Conservation (phyloP, 2,113 vertebrate genomes). For the Eulemur macaco region DNA sequence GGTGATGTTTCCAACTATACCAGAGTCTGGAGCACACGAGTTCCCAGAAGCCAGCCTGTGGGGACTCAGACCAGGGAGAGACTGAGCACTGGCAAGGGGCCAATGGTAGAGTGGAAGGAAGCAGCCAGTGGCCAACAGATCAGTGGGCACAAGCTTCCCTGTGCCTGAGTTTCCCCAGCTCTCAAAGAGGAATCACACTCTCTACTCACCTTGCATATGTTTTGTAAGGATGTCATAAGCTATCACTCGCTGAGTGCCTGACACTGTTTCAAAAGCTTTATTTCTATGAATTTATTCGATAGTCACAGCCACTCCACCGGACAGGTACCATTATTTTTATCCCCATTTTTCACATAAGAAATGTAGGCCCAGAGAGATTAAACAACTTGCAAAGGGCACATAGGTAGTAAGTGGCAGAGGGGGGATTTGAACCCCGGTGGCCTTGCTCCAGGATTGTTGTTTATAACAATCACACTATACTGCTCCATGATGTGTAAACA, state of each 20-base stretch:
- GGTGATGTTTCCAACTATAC: neutral
- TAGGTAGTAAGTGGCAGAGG: neutral
- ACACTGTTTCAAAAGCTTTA: neutral
- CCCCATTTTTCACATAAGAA: neutral
- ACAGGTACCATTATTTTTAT: neutral
- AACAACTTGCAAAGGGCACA: neutral
- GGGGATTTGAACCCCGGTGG: neutral
- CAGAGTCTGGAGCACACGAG: neutral
- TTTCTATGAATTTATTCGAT: neutral
- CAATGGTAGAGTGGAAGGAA: neutral
- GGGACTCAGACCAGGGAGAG: neutral
- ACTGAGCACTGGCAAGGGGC: neutral
- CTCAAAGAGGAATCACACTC: neutral
- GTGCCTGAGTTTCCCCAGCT: slow-evolving; percentile 4
- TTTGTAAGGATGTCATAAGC: neutral
- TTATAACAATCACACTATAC: neutral
- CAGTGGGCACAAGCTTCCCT: neutral
- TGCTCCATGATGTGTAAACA: neutral
- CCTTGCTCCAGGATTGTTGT: neutral
- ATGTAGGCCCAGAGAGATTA: neutral
- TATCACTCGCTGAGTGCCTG: neutral
- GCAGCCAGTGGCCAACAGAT: neutral
- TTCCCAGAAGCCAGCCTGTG: neutral
- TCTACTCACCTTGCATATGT: neutral
- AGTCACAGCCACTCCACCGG: neutral